Percentiles rank a stretch among this genome's conserved stretches.
These are phyloP conservation scores for Emmelina monodactyla DNA, from an alignment of 2,888 invertebrate species.

Conservation along the genomic window DNA sequence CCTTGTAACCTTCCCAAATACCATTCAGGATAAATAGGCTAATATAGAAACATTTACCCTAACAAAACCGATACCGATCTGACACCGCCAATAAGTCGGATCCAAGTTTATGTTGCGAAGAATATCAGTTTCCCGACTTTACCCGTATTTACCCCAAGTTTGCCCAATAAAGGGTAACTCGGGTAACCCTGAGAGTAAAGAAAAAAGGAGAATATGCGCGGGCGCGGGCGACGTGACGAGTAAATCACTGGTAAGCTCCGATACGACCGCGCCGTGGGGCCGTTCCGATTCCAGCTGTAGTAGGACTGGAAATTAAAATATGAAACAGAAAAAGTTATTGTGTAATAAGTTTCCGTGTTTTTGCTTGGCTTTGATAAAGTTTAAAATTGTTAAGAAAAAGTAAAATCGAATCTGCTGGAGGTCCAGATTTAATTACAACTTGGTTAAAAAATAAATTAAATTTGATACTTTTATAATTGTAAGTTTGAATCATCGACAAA, in stretches of 20 bases:
- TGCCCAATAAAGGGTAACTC: conserved; percentile 61
- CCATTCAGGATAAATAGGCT: conserved; percentile 1
- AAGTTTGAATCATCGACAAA: too few relatives aligned
- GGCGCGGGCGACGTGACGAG: conserved; percentile 45
- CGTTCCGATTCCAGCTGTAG: conserved; percentile 11
- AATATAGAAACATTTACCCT: conserved; percentile 8
- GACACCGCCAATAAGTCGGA: conserved; percentile 37
- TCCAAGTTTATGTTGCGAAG: conserved; percentile 44
- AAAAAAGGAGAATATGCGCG: conserved; percentile 43
- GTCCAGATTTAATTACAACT: too few relatives aligned
- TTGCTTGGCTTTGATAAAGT: too few relatives aligned
- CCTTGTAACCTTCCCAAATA: too few relatives aligned
- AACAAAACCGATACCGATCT: conserved; percentile 45
- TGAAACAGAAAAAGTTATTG: too few relatives aligned
- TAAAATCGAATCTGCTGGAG: too few relatives aligned
- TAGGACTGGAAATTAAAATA: not conserved
- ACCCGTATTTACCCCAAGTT: too few relatives aligned
- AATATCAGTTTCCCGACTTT: conserved; percentile 60
- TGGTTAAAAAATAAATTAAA: too few relatives aligned
- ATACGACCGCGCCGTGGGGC: conserved; percentile 30
- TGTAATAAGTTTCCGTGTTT: too few relatives aligned
- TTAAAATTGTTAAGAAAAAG: too few relatives aligned
- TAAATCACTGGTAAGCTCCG: conserved; percentile 59
- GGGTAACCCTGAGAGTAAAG: conserved; percentile 64
- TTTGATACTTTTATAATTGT: too few relatives aligned